These are phyloP conservation scores for Teleopsis dalmanni DNA, from an alignment of 1,140 invertebrate genomes.

Conservation along the genomic window DNA sequence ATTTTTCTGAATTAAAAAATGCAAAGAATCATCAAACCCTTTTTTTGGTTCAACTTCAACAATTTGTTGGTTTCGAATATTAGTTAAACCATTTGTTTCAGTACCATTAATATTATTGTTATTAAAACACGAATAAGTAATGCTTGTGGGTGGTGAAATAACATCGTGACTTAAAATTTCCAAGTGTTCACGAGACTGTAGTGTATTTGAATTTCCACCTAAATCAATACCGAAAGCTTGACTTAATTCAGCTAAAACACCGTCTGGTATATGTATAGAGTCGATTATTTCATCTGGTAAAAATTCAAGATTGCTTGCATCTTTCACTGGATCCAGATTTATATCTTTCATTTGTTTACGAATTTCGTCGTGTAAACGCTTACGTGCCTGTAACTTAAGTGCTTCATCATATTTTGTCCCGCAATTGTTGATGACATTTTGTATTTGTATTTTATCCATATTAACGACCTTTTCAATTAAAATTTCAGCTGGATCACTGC, in stretches of 20 bases:
- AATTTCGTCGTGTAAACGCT: constrained; percentile 29
- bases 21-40: no score
- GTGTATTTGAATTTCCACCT: neutral
- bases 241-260: constrained; percentile 30
- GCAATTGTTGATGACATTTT: constrained; percentile 36
- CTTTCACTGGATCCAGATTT: constrained; percentile 23
- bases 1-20: no score
- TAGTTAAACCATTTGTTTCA: no score
- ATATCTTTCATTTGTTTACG: constrained; percentile 28
- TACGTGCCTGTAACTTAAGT: constrained; percentile 27
- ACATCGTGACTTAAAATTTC: no score
- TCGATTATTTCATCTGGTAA: constrained; percentile 36
- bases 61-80: no score
- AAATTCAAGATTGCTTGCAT: constrained; percentile 15
- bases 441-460: constrained; percentile 33
- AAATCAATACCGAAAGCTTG: constrained; percentile 31
- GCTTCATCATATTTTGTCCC: constrained; percentile 35
- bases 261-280: constrained; percentile 25
- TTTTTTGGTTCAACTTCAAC: no score
- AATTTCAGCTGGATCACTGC: constrained; percentile 6
- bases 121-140: no score
- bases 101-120: no score
- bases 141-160: no score
- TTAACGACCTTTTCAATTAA: constrained; percentile 25
- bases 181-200: no score